A percentile compares a stretch with the other conserved stretches of the same genome.
These are phyloP conservation scores for Dastarcus helophoroides DNA, from an alignment of 2,888 invertebrate genomes.

Conservation along the genomic window DNA sequence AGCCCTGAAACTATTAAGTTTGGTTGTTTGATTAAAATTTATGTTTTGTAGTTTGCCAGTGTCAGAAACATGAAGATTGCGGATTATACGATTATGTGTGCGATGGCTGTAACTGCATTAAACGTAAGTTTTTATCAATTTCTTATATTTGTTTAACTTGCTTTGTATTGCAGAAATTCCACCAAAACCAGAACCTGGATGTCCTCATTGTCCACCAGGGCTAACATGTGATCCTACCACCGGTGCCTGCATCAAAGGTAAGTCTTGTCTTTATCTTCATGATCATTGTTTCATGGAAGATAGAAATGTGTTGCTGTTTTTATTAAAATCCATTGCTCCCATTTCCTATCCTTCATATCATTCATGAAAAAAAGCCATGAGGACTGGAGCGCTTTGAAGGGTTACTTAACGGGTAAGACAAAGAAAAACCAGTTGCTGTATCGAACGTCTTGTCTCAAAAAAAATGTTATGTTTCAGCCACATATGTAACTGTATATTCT, in stretches of 20 bases:
- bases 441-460: too few species aligned
- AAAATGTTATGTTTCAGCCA: constrained; percentile 4
- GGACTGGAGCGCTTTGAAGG: constrained; percentile 2
- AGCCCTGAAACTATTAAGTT: constrained; percentile 7
- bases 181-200: constrained; percentile 39
- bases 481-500: constrained; percentile 32
- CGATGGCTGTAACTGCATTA: constrained; percentile 59
- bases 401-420: too few species aligned
- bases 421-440: too few species aligned
- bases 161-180: neutral
- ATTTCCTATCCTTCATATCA: constrained; percentile 9
- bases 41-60: constrained; percentile 50
- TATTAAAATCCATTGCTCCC: too few species aligned
- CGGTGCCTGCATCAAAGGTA: constrained; percentile 77
- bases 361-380: constrained; percentile 3
- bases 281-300: constrained; percentile 5
- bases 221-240: constrained; percentile 66
- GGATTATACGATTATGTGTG: constrained; percentile 45
- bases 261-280: constrained; percentile 27
- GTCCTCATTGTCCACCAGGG: constrained; percentile 69
- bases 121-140: constrained; percentile 47
- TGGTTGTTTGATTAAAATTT: constrained; percentile 9
- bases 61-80: constrained; percentile 58
- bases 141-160: neutral
- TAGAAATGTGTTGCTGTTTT: constrained; percentile 35